Evolutionary conservation across 1,140 invertebrate species (phyloP).

Genomic region (Procambarus virginalis): DNA sequence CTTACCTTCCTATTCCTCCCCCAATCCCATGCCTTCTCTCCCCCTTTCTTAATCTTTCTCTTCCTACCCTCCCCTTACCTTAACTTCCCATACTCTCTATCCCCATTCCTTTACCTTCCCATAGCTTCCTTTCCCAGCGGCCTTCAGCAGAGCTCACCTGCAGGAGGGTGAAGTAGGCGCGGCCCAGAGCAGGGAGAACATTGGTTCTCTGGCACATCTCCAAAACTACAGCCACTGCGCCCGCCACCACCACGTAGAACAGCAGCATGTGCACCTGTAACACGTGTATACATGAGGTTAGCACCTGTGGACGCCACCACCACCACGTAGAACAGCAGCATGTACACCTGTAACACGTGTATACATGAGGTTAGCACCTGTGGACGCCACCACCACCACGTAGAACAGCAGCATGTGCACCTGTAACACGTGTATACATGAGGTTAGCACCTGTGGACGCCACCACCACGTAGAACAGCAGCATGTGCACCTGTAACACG

Average conservation of each 20-base stretch:
- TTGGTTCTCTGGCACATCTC: conserved; percentile 74
- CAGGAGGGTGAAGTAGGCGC: conserved; percentile 73
- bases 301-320: conserved; percentile 62
- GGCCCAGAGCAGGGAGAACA: conserved; percentile 73
- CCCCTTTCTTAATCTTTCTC: too few species aligned
- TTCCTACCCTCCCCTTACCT: too few species aligned
- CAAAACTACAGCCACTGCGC: conserved; percentile 72
- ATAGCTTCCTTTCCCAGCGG: too few species aligned
- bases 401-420: too few species aligned
- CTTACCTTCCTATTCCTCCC: too few species aligned
- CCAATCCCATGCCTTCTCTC: too few species aligned
- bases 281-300: background rate
- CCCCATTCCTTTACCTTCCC: too few species aligned
- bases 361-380: background rate
- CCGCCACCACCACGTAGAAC: conserved; percentile 73
- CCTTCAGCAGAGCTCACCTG: conserved; percentile 40
- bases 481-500: too few species aligned
- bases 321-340: conserved; percentile 75
- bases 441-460: too few species aligned
- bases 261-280: conserved; percentile 75
- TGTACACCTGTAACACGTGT: conserved; percentile 73
- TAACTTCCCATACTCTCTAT: too few species aligned
- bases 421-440: too few species aligned
- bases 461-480: too few species aligned
- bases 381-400: conserved; percentile 72